Conservation (phyloP, 2,113 vertebrate species). For the Gymnocephalus cernua region DNA sequence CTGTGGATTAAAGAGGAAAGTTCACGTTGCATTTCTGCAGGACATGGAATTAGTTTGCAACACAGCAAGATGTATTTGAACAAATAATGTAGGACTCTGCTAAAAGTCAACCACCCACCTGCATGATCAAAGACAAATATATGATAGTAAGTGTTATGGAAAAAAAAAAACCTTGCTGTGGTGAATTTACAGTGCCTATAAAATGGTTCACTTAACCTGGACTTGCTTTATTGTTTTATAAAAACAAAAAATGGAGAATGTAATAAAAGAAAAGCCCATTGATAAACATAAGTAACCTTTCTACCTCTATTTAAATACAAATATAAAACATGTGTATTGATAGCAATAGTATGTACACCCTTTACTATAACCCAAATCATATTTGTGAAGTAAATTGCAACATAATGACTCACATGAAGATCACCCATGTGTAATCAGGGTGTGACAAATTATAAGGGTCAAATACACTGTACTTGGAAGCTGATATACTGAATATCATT, state of each 20-base stretch:
- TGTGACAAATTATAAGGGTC: background rate
- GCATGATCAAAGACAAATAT: background rate
- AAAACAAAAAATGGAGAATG: too few relatives aligned
- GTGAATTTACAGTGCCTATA: background rate
- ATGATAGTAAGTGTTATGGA: too few relatives aligned
- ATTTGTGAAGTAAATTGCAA: background rate
- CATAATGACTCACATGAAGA: background rate
- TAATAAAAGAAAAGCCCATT: too few relatives aligned
- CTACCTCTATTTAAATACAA: background rate
- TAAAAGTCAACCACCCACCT: background rate
- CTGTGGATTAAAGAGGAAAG: slow-evolving; percentile 50
- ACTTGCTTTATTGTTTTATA: background rate
- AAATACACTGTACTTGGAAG: background rate
- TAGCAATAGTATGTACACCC: background rate
- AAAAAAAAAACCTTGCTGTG: background rate
- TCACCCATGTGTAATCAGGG: background rate
- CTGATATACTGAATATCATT: background rate
- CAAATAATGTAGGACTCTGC: background rate
- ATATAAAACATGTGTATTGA: background rate
- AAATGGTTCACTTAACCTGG: background rate
- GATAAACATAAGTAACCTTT: too few relatives aligned
- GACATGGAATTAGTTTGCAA: slow-evolving; percentile 6
- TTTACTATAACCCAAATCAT: background rate
- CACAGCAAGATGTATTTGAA: slow-evolving; percentile 5
- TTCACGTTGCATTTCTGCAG: slow-evolving; percentile 22